phyloP scores from a whole-genome alignment of 2,888 invertebrate species.

The Drosophila prolongata region DNA sequence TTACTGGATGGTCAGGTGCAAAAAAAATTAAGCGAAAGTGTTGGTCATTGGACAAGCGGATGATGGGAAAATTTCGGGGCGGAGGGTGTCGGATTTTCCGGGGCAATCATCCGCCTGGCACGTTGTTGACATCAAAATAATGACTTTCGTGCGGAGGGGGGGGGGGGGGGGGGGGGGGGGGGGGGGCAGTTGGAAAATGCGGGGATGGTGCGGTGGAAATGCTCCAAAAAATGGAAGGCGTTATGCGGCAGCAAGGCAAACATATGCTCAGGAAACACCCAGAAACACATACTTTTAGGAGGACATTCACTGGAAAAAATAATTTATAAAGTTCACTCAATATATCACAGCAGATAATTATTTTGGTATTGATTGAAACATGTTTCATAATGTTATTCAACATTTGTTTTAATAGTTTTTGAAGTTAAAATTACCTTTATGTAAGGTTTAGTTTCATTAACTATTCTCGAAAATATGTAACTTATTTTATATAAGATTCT shows the following conservation, averaged over 20 bases:
- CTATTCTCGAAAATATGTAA: too few species aligned
- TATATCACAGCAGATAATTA: too few species aligned
- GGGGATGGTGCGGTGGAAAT: slow-evolving; percentile 8
- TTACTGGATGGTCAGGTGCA: slow-evolving; percentile 64
- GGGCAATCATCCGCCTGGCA: slow-evolving; percentile 69
- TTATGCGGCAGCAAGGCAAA: slow-evolving; percentile 49
- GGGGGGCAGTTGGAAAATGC: slow-evolving; percentile 21
- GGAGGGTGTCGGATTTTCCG: not conserved
- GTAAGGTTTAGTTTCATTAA: too few species aligned
- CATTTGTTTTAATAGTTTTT: too few species aligned
- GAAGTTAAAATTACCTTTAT: too few species aligned
- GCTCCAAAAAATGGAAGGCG: slow-evolving; percentile 14
- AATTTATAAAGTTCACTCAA: too few species aligned
- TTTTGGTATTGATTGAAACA: too few species aligned
- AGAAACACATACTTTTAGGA: not conserved
- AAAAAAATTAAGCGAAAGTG: slow-evolving; percentile 61
- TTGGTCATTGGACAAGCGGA: slow-evolving; percentile 13
- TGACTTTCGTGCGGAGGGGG: slow-evolving; percentile 42
- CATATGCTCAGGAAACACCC: slow-evolving; percentile 53
- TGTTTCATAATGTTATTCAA: too few species aligned
- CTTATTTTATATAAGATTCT: too few species aligned
- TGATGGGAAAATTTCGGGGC: not conserved
- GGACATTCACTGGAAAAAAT: not conserved
- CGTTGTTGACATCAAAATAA: slow-evolving; percentile 77
- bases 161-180: slow-evolving; percentile 22